Conservation (phyloP, 1,140 invertebrate genomes). For the Steinernema feltiae region DNA sequence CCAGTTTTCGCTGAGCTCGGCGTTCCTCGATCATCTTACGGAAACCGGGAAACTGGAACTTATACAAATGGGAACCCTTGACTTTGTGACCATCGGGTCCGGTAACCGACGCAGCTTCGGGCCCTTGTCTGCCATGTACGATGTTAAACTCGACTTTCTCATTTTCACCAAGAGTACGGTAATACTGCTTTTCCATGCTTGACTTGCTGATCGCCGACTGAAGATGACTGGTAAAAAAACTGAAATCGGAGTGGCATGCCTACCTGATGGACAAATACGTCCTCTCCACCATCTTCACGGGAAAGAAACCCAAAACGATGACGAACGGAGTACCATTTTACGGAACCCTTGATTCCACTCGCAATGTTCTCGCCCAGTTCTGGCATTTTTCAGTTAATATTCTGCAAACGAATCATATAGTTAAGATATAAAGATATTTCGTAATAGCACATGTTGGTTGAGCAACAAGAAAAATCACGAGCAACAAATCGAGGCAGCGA, state of each 20-base stretch:
- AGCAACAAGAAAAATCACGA: no score
- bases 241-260: background rate
- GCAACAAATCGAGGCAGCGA: no score
- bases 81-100: conserved; percentile 28
- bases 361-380: no score
- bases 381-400: no score
- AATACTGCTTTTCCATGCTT: conserved; percentile 23
- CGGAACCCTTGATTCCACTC: background rate
- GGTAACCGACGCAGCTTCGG: conserved; percentile 35
- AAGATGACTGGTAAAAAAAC: background rate
- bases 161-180: conserved; percentile 30
- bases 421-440: no score
- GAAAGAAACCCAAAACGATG: conserved; percentile 33
- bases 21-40: background rate
- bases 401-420: no score
- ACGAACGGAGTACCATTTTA: conserved; percentile 36
- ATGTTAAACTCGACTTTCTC: conserved; percentile 32
- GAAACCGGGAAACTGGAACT: background rate
- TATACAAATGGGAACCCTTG: conserved; percentile 14
- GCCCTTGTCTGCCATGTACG: conserved; percentile 32
- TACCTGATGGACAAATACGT: conserved; percentile 36
- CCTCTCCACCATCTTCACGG: conserved; percentile 25
- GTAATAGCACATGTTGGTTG: no score
- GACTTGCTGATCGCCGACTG: conserved; percentile 32
- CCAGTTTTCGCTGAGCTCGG: background rate